phyloP scores from a whole-genome alignment of 2,888 invertebrate genomes.

The Brenthis ino region DNA sequence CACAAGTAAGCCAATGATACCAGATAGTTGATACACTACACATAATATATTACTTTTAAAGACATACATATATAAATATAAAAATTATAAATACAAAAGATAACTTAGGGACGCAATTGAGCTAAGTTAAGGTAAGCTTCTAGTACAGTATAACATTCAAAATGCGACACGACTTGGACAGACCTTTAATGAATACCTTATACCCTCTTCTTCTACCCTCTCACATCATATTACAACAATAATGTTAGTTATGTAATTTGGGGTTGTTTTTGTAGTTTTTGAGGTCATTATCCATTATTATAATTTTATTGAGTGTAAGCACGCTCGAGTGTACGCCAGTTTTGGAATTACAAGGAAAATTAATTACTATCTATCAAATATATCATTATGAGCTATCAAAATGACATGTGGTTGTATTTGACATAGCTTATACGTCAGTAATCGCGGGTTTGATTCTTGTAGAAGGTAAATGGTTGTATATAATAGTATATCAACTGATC shows the following conservation, averaged over 20 bases:
- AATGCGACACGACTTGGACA: slow-evolving; percentile 13
- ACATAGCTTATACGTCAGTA: no score
- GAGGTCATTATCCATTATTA: slow-evolving; percentile 16
- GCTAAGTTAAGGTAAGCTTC: no score
- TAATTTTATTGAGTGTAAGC: slow-evolving; percentile 16
- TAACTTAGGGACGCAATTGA: no score
- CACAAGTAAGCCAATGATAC: no score
- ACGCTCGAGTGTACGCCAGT: slow-evolving; percentile 2
- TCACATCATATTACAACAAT: slow-evolving; percentile 6
- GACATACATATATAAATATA: no score
- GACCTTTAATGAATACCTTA: not conserved
- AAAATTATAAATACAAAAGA: no score
- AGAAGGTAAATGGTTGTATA: no score
- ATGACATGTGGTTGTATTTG: not conserved
- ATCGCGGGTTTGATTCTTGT: no score
- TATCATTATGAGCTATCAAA: slow-evolving; percentile 2
- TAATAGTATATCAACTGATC: no score
- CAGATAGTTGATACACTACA: no score
- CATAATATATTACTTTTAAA: no score
- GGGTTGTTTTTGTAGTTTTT: slow-evolving; percentile 13
- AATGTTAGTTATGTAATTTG: slow-evolving; percentile 4
- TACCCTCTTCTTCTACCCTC: slow-evolving; percentile 7
- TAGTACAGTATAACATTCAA: not conserved
- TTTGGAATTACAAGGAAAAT: slow-evolving; percentile 8
- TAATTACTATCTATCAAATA: slow-evolving; percentile 15